Evolutionary conservation across 2,888 invertebrate species (phyloP).

Genomic region (Andrena fulva): DNA sequence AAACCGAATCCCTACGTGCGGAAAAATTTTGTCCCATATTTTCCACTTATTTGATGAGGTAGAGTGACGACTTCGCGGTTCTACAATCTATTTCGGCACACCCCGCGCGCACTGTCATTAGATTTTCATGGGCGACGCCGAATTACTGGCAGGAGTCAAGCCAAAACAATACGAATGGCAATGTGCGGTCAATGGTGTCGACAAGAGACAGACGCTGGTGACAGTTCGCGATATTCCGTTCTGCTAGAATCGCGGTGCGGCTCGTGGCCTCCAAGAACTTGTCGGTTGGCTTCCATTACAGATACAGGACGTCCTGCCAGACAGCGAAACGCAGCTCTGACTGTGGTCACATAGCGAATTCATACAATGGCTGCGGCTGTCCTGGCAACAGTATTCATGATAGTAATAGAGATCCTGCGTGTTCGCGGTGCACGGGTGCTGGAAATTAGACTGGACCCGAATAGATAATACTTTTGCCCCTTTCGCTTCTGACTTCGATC

Average conservation of each 20-base stretch:
- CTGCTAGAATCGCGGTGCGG: conserved; percentile 57
- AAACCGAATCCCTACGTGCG: no score
- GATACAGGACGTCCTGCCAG: conserved; percentile 44
- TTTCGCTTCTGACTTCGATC: neutral
- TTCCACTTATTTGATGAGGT: no score
- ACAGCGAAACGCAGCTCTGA: conserved; percentile 38
- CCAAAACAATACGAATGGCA: conserved; percentile 74
- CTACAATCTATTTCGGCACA: neutral
- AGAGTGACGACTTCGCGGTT: neutral
- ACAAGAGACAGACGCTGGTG: conserved; percentile 60
- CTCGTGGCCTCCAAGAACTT: conserved; percentile 71
- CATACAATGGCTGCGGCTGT: conserved; percentile 53
- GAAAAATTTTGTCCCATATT: no score
- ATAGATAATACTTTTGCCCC: conserved; percentile 31
- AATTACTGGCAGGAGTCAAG: conserved; percentile 61
- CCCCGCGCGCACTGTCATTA: conserved; percentile 35
- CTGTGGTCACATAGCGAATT: conserved; percentile 59
- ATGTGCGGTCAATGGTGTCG: conserved; percentile 68
- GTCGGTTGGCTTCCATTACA: conserved; percentile 69
- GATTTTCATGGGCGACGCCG: conserved; percentile 42
- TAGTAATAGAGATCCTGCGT: conserved; percentile 31
- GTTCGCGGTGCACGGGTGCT: neutral
- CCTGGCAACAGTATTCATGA: conserved; percentile 31
- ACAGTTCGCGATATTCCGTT: conserved; percentile 74
- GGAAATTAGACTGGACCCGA: neutral